Percentiles rank a stretch among this genome's conserved stretches.
Evolutionary conservation across 2,888 invertebrate species (phyloP).

Genomic region (Eristalinus aeneus): DNA sequence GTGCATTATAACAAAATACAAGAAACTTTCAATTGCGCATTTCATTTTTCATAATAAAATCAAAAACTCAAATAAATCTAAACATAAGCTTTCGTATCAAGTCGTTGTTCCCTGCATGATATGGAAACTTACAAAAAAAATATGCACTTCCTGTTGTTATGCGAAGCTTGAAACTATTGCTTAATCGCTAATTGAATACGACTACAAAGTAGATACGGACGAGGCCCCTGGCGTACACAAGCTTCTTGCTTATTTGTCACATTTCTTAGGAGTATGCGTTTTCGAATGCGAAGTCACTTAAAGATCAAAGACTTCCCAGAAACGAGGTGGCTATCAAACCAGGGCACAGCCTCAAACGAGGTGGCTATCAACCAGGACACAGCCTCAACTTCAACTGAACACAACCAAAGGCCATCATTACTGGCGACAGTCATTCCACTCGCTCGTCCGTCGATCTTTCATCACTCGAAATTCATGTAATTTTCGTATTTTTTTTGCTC

Average conservation of each 20-base stretch:
- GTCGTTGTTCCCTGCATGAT: no score
- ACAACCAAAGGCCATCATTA: background rate
- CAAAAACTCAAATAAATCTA: no score
- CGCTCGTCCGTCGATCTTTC: background rate
- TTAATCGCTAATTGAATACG: background rate
- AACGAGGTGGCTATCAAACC: no score
- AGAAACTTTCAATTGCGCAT: no score
- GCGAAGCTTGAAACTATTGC: background rate
- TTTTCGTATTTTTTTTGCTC: conserved; percentile 15
- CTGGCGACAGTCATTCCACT: background rate
- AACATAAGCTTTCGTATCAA: no score
- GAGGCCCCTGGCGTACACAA: no score
- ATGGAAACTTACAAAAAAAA: background rate
- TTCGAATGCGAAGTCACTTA: background rate
- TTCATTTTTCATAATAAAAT: no score
- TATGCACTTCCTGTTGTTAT: background rate
- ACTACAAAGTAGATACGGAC: no score
- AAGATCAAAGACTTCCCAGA: background rate
- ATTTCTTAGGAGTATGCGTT: background rate
- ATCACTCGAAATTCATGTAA: conserved; percentile 18
- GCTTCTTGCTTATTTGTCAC: background rate
- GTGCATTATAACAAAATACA: no score
- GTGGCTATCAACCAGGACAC: background rate
- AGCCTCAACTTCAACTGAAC: background rate
- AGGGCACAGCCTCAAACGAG: no score